Evolutionary conservation across 1,140 invertebrate genomes (phyloP).

Genomic region (Grapholita molesta): DNA sequence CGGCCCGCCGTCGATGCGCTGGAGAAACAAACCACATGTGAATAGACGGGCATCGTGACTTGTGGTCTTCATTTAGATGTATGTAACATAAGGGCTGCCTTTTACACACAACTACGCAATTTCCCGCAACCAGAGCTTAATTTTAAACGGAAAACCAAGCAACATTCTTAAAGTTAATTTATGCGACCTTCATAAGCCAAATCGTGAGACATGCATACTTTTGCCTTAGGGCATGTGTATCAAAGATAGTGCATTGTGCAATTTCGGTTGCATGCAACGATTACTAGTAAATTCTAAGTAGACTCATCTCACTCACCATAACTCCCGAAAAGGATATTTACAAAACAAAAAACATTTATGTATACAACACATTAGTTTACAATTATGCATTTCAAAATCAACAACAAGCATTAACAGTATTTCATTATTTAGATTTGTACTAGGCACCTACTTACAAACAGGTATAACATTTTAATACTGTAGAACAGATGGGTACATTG

Average conservation of each 20-base stretch:
- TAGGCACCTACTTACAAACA: background rate
- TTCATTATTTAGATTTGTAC: background rate
- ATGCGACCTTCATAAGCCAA: background rate
- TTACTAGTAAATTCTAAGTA: background rate
- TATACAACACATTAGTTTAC: background rate
- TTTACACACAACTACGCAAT: too few relatives aligned
- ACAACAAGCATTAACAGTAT: slow-evolving; percentile 9
- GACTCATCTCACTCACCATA: background rate
- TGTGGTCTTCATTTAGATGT: background rate
- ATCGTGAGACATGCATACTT: background rate
- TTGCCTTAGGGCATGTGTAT: background rate
- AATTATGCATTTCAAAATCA: slow-evolving; percentile 11
- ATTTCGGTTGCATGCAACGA: background rate
- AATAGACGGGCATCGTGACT: background rate
- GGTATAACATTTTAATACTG: background rate
- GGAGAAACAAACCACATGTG: slow-evolving; percentile 27
- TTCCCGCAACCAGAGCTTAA: too few relatives aligned
- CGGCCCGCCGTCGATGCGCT: slow-evolving; percentile 80
- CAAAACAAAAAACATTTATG: background rate
- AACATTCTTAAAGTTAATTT: too few relatives aligned
- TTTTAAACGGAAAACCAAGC: too few relatives aligned
- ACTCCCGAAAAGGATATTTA: background rate
- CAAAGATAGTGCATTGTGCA: background rate
- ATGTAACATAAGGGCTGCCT: too few relatives aligned
- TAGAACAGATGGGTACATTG: background rate